These are phyloP conservation scores for Pampus argenteus DNA, from an alignment of 2,797 vertebrate species.

Conservation along the genomic window DNA sequence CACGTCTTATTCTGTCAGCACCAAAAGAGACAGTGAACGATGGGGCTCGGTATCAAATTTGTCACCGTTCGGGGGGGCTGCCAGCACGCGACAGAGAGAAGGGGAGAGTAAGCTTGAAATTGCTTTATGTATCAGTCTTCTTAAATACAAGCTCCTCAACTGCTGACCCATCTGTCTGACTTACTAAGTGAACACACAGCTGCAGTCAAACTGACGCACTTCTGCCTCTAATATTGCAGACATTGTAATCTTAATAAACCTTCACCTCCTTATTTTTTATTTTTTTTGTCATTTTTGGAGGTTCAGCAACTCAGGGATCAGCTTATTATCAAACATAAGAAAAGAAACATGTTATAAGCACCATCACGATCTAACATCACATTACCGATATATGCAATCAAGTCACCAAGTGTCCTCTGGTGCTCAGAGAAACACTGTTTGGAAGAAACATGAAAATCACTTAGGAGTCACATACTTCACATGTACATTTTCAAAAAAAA, in stretches of 20 bases:
- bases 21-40: conserved; percentile 73
- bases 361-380: neutral
- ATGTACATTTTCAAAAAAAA: neutral
- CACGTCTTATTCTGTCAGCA: conserved; percentile 57
- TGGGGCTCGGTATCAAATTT: conserved; percentile 58
- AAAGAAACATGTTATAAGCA: no score
- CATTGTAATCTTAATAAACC: conserved; percentile 41
- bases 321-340: neutral
- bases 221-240: conserved; percentile 32
- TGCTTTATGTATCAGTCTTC: conserved; percentile 57
- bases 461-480: neutral
- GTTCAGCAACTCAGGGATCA: conserved; percentile 3
- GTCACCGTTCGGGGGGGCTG: conserved; percentile 63
- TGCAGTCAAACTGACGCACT: conserved; percentile 42
- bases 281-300: conserved; percentile 5
- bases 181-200: conserved; percentile 53
- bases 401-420: neutral
- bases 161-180: conserved; percentile 67
- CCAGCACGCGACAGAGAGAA: conserved; percentile 30
- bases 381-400: neutral
- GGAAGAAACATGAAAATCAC: neutral
- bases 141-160: conserved; percentile 58
- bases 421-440: neutral
- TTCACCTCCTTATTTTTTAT: conserved; percentile 26
- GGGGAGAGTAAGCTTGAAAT: conserved; percentile 12